Evolutionary conservation across 2,797 vertebrate species (phyloP).

Genomic region (Myripristis jacobus): DNA sequence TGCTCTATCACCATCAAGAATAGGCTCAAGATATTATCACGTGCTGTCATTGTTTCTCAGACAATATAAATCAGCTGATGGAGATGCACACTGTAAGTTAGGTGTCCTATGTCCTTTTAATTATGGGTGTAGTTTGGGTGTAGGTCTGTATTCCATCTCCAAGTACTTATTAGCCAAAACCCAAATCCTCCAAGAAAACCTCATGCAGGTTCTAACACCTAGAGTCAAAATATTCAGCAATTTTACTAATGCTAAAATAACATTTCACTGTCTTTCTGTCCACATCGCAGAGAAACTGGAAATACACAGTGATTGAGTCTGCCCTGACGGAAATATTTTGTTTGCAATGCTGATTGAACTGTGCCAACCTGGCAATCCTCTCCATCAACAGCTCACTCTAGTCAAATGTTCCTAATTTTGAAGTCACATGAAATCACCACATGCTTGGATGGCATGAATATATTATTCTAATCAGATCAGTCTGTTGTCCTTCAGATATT

Average conservation of each 20-base stretch:
- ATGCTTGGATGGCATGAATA: constrained; percentile 44
- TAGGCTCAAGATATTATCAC: constrained; percentile 55
- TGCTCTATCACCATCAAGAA: constrained; percentile 56
- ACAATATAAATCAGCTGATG: constrained; percentile 53
- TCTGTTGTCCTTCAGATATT: constrained; percentile 23
- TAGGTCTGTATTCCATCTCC: too few relatives aligned
- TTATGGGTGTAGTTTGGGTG: constrained; percentile 16
- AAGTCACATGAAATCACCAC: constrained; percentile 54
- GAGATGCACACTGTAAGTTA: constrained; percentile 49
- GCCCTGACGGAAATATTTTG: constrained; percentile 70
- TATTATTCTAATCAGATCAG: constrained; percentile 64
- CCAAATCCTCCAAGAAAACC: background rate
- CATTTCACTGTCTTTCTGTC: constrained; percentile 56
- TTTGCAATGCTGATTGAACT: constrained; percentile 51
- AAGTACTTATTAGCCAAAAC: too few relatives aligned
- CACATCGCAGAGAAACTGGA: constrained; percentile 50
- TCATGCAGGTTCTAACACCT: constrained; percentile 26
- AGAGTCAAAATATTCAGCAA: constrained; percentile 39
- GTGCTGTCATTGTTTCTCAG: constrained; percentile 58
- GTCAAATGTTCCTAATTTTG: constrained; percentile 42
- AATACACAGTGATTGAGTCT: constrained; percentile 65
- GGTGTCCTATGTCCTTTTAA: constrained; percentile 36
- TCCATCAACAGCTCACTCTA: constrained; percentile 61
- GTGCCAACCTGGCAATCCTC: constrained; percentile 70
- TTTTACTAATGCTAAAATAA: constrained; percentile 59